Evolutionary conservation across 2,797 vertebrate genomes (phyloP).

Genomic region (Falco biarmicus): DNA sequence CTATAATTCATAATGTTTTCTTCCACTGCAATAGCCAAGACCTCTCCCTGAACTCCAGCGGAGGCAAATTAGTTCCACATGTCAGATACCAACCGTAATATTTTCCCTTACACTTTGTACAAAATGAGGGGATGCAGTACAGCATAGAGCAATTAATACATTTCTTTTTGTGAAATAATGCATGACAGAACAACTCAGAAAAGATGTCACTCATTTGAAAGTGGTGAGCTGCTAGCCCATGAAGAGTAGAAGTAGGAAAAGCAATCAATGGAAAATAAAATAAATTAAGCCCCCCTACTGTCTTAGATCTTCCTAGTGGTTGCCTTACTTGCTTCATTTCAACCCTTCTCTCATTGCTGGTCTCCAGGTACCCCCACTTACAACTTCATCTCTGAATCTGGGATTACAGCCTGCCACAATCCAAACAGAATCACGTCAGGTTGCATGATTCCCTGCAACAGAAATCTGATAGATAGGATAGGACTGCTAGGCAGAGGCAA

Average conservation of each 20-base stretch:
- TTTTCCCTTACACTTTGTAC: conserved; percentile 29
- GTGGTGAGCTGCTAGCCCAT: background rate
- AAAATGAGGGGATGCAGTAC: background rate
- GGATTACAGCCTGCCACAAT: background rate
- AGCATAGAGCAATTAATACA: conserved; percentile 7
- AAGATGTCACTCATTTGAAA: background rate
- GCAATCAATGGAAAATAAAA: background rate
- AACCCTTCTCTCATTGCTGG: background rate
- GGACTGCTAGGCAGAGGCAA: background rate
- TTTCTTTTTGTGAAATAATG: conserved; percentile 36
- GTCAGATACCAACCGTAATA: background rate
- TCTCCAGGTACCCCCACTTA: background rate
- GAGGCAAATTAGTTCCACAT: conserved; percentile 58
- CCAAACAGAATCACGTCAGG: background rate
- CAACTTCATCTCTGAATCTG: background rate
- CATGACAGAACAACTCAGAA: conserved; percentile 4
- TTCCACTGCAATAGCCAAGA: conserved; percentile 41
- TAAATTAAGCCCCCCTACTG: background rate
- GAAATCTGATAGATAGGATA: background rate
- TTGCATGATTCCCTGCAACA: background rate
- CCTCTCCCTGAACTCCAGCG: conserved; percentile 37
- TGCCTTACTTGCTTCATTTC: background rate
- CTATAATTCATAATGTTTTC: conserved; percentile 18
- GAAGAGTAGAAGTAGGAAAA: background rate
- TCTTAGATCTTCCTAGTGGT: background rate